A percentile compares a stretch with the other conserved stretches of the same genome.
Evolutionary conservation across 2,797 vertebrate genomes (phyloP).

Genomic region (Lepus townsendii): DNA sequence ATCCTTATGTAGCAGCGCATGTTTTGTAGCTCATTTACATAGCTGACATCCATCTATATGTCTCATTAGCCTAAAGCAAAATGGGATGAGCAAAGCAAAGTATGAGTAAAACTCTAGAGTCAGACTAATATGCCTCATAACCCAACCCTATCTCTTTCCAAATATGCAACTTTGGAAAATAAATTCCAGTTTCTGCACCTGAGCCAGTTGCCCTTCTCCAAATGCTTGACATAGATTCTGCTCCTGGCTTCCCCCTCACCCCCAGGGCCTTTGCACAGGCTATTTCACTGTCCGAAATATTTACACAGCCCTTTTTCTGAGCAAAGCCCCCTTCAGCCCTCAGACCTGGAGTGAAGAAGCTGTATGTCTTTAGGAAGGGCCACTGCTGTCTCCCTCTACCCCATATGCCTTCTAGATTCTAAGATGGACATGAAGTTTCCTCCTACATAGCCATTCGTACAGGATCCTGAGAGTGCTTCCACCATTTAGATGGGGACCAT

Average conservation of each 20-base stretch:
- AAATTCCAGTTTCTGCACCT: not conserved
- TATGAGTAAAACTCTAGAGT: not conserved
- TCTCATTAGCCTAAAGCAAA: slow-evolving; percentile 13
- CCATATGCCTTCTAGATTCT: not conserved
- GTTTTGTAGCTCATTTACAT: not conserved
- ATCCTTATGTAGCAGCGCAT: not conserved
- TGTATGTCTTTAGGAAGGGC: not conserved
- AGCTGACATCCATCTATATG: not conserved
- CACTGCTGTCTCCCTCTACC: not conserved
- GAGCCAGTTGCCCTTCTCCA: not conserved
- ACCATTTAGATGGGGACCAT: too few species aligned
- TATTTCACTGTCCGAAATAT: not conserved
- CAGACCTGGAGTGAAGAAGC: not conserved
- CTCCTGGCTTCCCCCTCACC: not conserved
- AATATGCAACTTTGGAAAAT: not conserved
- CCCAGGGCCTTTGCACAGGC: not conserved
- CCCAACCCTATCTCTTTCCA: not conserved
- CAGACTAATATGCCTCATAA: not conserved
- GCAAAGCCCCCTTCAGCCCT: not conserved
- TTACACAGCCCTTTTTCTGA: not conserved
- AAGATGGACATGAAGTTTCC: not conserved
- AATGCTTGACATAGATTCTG: not conserved
- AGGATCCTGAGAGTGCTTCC: not conserved
- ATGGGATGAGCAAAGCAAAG: not conserved
- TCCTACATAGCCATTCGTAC: not conserved